Percentiles rank a stretch among this genome's conserved stretches.
phyloP scores from a whole-genome alignment of 2,888 invertebrate species.

The Hemithea aestivaria region DNA sequence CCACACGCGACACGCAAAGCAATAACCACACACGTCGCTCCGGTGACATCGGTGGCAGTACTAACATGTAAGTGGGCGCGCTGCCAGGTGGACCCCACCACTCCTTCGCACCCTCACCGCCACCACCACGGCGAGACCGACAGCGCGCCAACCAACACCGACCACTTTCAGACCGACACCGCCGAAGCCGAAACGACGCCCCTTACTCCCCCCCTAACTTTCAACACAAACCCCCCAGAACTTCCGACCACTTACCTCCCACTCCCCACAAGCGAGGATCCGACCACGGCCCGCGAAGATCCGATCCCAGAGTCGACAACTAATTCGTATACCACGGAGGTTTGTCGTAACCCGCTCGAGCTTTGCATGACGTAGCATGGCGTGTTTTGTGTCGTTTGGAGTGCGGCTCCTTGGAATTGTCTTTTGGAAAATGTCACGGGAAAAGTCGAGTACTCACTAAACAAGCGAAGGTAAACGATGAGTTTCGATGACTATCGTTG shows the following conservation, averaged over 20 bases:
- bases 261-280: slow-evolving; percentile 44
- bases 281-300: slow-evolving; percentile 43
- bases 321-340: slow-evolving; percentile 71
- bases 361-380: slow-evolving; percentile 39
- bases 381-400: slow-evolving; percentile 30
- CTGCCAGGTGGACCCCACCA: slow-evolving; percentile 54
- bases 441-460: too few relatives aligned
- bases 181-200: slow-evolving; percentile 42
- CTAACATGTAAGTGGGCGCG: slow-evolving; percentile 67
- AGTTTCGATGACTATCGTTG: too few relatives aligned
- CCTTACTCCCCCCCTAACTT: slow-evolving; percentile 21
- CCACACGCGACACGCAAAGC: slow-evolving; percentile 12
- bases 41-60: slow-evolving; percentile 57
- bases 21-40: slow-evolving; percentile 59
- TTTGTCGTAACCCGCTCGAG: slow-evolving; percentile 69
- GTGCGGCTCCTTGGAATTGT: slow-evolving; percentile 13
- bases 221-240: slow-evolving; percentile 21
- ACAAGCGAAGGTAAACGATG: too few relatives aligned
- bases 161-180: slow-evolving; percentile 70
- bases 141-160: slow-evolving; percentile 60
- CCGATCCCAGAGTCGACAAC: slow-evolving; percentile 61
- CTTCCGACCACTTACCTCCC: slow-evolving; percentile 32
- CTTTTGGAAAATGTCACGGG: too few relatives aligned
- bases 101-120: slow-evolving; percentile 62
- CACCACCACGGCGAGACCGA: slow-evolving; percentile 67